These are phyloP conservation scores for Scomber colias DNA, from an alignment of 2,113 vertebrate genomes.

Conservation along the genomic window DNA sequence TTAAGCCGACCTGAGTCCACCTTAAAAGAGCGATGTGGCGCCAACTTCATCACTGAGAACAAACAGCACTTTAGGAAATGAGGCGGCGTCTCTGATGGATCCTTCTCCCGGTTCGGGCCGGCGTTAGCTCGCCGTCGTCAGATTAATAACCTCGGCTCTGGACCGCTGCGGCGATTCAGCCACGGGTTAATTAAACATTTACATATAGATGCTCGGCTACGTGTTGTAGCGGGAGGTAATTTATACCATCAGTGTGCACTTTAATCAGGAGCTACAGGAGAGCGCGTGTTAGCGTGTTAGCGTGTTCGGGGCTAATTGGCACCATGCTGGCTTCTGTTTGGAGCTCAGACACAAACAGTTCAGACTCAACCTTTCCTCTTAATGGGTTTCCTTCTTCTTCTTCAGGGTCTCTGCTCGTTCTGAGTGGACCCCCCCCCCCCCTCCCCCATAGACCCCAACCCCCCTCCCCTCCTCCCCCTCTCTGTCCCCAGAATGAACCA, in stretches of 20 bases:
- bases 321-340: slow-evolving; percentile 94
- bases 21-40: slow-evolving; percentile 5
- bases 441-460: neutral
- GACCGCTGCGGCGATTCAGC: slow-evolving; percentile 91
- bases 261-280: slow-evolving; percentile 94
- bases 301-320: slow-evolving; percentile 98
- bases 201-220: slow-evolving; percentile 95
- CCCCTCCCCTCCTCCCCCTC: too few species aligned
- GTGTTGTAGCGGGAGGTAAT: slow-evolving; percentile 89
- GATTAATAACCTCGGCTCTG: slow-evolving; percentile 90
- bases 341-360: slow-evolving; percentile 77
- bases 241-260: slow-evolving; percentile 88
- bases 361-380: slow-evolving; percentile 34
- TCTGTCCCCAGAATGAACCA: slow-evolving; percentile 66
- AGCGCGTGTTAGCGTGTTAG: slow-evolving; percentile 92
- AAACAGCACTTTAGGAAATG: slow-evolving; percentile 75
- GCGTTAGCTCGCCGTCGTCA: slow-evolving; percentile 70
- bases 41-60: slow-evolving; percentile 62
- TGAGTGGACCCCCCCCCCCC: slow-evolving; percentile 48
- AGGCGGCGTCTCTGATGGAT: slow-evolving; percentile 76
- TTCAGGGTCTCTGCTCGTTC: slow-evolving; percentile 25
- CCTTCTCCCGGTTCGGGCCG: slow-evolving; percentile 44
- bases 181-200: slow-evolving; percentile 99
- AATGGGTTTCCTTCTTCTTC: slow-evolving; percentile 27
- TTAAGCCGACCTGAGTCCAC: neutral